Base-by-base conservation (phyloP, 2,888 invertebrate genomes). In the Cryptosula pallasiana region DNA sequence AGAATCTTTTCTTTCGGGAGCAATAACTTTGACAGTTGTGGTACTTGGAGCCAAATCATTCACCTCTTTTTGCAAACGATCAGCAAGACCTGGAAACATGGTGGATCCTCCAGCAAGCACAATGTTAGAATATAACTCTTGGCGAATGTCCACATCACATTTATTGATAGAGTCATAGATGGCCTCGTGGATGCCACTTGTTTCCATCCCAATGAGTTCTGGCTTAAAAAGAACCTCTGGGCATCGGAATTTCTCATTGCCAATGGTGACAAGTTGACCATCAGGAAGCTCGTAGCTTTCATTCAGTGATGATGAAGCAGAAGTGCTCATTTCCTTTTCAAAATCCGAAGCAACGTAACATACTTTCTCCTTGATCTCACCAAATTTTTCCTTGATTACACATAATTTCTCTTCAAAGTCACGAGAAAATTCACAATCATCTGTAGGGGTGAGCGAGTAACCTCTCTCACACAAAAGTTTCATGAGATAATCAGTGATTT, bases 61-160 rank as follows among this genome's bases (percentile, higher is more conserved):
- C 88, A 95, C 94, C 88, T 95, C 95, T 88, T 95, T 95, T 88
- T 95, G 95, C 95, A 95, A 95, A 81, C 95, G 90, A 88, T 95
- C 95, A 79, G 95, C 95, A 86, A 96, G 95, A 89, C 95, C 92
- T 77, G 94, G 95, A 88, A 92, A 95, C 95, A 95, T 95, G 86
- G 95, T 95, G 88, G 93, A 93, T 82, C 94, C 95, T 78, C 94
- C 94, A 77, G 93, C 93, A 81, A 94, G 88, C 85, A 94, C 93
- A 79, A 92, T 85, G 80, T 86, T 86, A 75, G 82, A 94, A 73
- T 83, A 83, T 76, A 83, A 77, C 76, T 82, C 82, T 76, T 81
- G 82, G 74, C 83, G 78, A 75, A 83, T 83, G 75, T 83, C 83
- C 45, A 74, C 73, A 45, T 74, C 73, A 74, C 79, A 79, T 57